phyloP scores from a whole-genome alignment of 2,113 vertebrate species.

The Lethenteron camtschaticum region DNA sequence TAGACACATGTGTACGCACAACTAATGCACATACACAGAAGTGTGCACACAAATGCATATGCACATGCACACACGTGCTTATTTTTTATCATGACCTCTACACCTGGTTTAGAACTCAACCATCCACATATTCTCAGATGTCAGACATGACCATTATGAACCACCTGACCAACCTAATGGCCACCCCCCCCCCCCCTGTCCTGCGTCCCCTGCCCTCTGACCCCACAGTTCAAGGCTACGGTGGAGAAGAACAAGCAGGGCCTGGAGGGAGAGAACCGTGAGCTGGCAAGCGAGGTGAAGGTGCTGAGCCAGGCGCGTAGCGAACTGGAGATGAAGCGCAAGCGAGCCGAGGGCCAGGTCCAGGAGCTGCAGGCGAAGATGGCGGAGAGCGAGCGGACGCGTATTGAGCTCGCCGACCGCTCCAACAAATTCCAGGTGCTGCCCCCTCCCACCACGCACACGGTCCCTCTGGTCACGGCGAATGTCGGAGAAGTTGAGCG shows the following conservation, averaged over 20 bases:
- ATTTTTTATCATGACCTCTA: too few species aligned
- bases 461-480: not conserved
- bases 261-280: conserved; percentile 75
- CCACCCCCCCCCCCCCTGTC: too few species aligned
- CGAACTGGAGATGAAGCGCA: conserved; percentile 75
- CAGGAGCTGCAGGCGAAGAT: conserved; percentile 56
- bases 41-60: too few species aligned
- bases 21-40: too few species aligned
- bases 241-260: conserved; percentile 89
- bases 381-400: conserved; percentile 45
- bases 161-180: too few species aligned
- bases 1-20: too few species aligned
- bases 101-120: too few species aligned
- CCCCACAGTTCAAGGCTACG: conserved; percentile 53
- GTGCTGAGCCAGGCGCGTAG: conserved; percentile 58
- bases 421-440: conserved; percentile 61
- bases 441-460: not conserved
- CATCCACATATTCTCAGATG: too few species aligned
- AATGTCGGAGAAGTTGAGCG: not conserved
- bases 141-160: too few species aligned
- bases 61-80: too few species aligned
- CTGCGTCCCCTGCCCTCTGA: too few species aligned
- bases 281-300: conserved; percentile 65
- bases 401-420: conserved; percentile 51
- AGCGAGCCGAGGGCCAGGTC: conserved; percentile 66